Percentiles rank a stretch among this genome's conserved stretches.
These are phyloP conservation scores for Bagarius yarrelli DNA, from an alignment of 2,113 vertebrate species.

Conservation along the genomic window DNA sequence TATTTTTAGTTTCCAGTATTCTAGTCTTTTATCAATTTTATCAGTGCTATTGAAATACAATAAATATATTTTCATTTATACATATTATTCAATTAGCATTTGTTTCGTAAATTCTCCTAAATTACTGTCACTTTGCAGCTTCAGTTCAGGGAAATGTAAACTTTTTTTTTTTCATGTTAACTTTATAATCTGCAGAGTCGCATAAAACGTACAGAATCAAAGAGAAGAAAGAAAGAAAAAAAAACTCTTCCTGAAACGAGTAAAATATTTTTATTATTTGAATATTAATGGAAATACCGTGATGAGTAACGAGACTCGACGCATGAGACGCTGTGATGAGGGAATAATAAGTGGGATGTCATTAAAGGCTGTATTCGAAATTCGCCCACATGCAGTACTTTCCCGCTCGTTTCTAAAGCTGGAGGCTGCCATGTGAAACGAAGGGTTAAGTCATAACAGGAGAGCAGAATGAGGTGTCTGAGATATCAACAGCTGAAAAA, in stretches of 20 bases:
- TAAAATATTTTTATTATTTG: not conserved
- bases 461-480: slow-evolving; percentile 57
- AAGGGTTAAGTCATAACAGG: slow-evolving; percentile 57
- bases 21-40: too few relatives aligned
- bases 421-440: slow-evolving; percentile 7
- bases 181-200: too few relatives aligned
- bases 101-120: too few relatives aligned
- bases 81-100: too few relatives aligned
- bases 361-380: slow-evolving; percentile 22
- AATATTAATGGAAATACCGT: slow-evolving; percentile 32
- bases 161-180: too few relatives aligned
- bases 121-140: too few relatives aligned
- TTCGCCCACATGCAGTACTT: slow-evolving; percentile 53
- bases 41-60: too few relatives aligned
- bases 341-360: slow-evolving; percentile 34
- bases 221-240: too few relatives aligned
- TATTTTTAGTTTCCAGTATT: too few relatives aligned
- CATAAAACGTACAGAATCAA: too few relatives aligned
- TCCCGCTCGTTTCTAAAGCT: slow-evolving; percentile 49
- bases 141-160: too few relatives aligned
- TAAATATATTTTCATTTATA: too few relatives aligned
- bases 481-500: slow-evolving; percentile 39
- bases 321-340: not conserved
- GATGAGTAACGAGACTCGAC: slow-evolving; percentile 33
- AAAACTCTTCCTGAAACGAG: not conserved